phyloP scores from a whole-genome alignment of 2,113 vertebrate genomes.

The Aspidoscelis tigris region DNA sequence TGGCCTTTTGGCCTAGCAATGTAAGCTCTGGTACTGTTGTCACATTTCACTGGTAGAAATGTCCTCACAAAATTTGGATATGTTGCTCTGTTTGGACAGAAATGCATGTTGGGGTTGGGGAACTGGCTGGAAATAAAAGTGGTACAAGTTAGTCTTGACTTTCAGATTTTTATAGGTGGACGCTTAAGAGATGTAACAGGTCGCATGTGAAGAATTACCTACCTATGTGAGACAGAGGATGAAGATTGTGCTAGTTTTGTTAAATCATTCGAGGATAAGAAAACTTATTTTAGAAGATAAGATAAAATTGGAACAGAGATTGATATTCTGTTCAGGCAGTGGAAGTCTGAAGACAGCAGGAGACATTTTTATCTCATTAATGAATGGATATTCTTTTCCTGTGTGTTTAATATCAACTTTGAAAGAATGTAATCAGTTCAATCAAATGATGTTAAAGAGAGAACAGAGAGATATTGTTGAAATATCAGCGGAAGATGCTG shows the following conservation, averaged over 20 bases:
- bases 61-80: too few relatives aligned
- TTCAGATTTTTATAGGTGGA: too few relatives aligned
- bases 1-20: too few relatives aligned
- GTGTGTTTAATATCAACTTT: neutral
- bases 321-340: neutral
- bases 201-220: too few relatives aligned
- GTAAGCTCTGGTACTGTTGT: too few relatives aligned
- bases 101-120: too few relatives aligned
- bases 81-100: too few relatives aligned
- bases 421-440: neutral
- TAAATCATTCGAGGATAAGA: neutral
- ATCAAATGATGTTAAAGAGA: neutral
- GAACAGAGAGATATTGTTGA: neutral
- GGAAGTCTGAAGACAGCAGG: neutral
- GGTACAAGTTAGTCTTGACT: too few relatives aligned
- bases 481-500: neutral
- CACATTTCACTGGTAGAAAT: too few relatives aligned
- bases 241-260: neutral
- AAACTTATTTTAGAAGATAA: neutral
- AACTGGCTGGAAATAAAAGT: too few relatives aligned
- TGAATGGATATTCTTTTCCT: neutral
- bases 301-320: neutral
- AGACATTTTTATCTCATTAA: neutral
- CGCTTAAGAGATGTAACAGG: too few relatives aligned
- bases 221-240: too few relatives aligned